Evolutionary conservation across 2,888 invertebrate genomes (phyloP).

Genomic region (Drosophila falleni): DNA sequence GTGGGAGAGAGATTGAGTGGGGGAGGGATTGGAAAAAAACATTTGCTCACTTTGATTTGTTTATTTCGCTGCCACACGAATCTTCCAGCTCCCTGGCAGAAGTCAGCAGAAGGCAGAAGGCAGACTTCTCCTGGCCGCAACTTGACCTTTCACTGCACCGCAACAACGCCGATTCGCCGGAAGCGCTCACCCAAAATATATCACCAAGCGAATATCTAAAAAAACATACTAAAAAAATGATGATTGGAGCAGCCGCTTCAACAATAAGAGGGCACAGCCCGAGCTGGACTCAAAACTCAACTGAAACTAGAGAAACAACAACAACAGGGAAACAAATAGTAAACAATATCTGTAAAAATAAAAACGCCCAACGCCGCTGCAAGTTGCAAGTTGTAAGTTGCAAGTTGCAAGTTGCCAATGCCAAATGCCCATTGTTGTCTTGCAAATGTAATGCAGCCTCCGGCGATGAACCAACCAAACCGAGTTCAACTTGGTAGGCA

Average conservation of each 20-base stretch:
- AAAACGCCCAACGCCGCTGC: conserved; percentile 83
- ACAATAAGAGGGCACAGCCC: conserved; percentile 73
- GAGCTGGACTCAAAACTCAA: conserved; percentile 24
- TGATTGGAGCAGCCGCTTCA: conserved; percentile 73
- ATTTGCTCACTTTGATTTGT: conserved; percentile 78
- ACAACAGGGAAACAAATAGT: conserved; percentile 46
- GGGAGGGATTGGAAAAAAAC: conserved; percentile 31
- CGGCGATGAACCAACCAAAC: conserved; percentile 43
- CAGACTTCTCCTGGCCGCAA: conserved; percentile 70
- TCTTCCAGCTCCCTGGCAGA: conserved; percentile 72
- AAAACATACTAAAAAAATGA: conserved; percentile 53
- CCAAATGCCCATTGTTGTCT: conserved; percentile 78
- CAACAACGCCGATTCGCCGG: conserved; percentile 70
- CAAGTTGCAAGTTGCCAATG: conserved; percentile 51
- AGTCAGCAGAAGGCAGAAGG: conserved; percentile 62
- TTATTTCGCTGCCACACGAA: conserved; percentile 76
- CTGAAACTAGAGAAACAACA: conserved; percentile 7
- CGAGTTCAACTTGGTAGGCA: conserved; percentile 57
- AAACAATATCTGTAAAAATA: conserved; percentile 84
- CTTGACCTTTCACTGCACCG: conserved; percentile 73
- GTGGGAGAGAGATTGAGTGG: not conserved
- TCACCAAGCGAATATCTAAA: conserved; percentile 77
- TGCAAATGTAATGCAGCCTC: conserved; percentile 74
- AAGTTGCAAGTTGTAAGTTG: conserved; percentile 23
- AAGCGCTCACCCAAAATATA: conserved; percentile 80